phyloP scores from a whole-genome alignment of 2,888 invertebrate genomes.

The Eilema griseolum region DNA sequence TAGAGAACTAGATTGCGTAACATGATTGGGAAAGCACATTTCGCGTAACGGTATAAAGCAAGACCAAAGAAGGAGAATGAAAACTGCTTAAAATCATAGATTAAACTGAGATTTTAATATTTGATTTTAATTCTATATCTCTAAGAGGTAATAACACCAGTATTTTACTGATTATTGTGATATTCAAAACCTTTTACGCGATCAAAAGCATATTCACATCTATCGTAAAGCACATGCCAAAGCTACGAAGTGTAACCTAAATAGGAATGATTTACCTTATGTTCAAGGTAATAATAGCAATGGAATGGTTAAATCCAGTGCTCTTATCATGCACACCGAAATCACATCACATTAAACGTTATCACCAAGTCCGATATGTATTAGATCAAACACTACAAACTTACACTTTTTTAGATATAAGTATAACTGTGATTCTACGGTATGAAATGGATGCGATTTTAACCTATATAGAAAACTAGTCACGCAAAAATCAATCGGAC shows the following conservation, averaged over 20 bases:
- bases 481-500: neutral
- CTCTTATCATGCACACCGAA: constrained; percentile 58
- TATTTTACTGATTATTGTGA: neutral
- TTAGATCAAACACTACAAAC: constrained; percentile 40
- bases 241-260: neutral
- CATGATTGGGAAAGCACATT: too few species aligned
- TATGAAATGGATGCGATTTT: neutral
- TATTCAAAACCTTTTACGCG: neutral
- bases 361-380: constrained; percentile 40
- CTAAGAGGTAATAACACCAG: neutral
- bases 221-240: neutral
- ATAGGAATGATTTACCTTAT: neutral
- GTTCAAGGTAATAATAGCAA: constrained; percentile 5
- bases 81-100: neutral
- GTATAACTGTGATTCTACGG: neutral
- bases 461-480: neutral
- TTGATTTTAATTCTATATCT: neutral
- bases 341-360: constrained; percentile 60
- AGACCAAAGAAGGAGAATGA: neutral
- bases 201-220: neutral
- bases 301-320: constrained; percentile 23
- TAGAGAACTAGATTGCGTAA: too few species aligned
- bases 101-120: neutral
- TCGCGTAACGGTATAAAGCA: too few species aligned
- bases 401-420: constrained; percentile 8